Conservation (phyloP, 2,113 vertebrate genomes). For the Neotoma lepida region DNA sequence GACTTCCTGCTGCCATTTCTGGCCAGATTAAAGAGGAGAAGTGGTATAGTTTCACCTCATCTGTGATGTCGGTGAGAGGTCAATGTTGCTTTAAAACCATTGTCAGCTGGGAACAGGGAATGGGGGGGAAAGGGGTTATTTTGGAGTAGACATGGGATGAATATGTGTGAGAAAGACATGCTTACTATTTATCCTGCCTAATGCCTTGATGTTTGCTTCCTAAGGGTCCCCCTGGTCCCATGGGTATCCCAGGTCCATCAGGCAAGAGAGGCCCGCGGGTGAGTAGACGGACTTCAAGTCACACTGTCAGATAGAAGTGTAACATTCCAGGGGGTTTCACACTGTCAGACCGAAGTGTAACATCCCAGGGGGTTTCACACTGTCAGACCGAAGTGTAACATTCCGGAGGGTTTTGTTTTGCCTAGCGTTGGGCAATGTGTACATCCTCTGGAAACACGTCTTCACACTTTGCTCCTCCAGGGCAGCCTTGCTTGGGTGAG, state of each 20-base stretch:
- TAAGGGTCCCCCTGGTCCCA: conserved; percentile 94
- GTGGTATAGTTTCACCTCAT: neutral
- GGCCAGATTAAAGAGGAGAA: conserved; percentile 58
- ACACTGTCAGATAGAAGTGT: conserved; percentile 45
- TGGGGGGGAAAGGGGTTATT: neutral
- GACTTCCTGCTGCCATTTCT: conserved; percentile 62
- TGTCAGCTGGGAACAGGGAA: neutral
- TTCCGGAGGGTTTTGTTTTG: conserved; percentile 4
- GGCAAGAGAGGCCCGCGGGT: conserved; percentile 96
- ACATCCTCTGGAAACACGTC: conserved; percentile 46
- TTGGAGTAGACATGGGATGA: conserved; percentile 12
- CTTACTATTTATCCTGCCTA: conserved; percentile 56
- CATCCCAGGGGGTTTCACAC: conserved; percentile 19
- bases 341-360: conserved; percentile 47
- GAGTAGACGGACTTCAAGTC: conserved; percentile 82
- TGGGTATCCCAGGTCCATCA: conserved; percentile 93
- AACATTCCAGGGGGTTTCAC: conserved; percentile 24
- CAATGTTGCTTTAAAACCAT: conserved; percentile 29
- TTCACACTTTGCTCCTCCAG: neutral
- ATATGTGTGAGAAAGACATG: conserved; percentile 29
- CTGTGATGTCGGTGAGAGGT: conserved; percentile 59
- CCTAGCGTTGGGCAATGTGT: neutral
- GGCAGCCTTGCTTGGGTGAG: conserved; percentile 21
- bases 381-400: conserved; percentile 49
- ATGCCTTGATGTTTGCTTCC: conserved; percentile 77